These are phyloP conservation scores for Sinopyrophorus schimmeli DNA, from an alignment of 2,888 invertebrate species.

Conservation along the genomic window DNA sequence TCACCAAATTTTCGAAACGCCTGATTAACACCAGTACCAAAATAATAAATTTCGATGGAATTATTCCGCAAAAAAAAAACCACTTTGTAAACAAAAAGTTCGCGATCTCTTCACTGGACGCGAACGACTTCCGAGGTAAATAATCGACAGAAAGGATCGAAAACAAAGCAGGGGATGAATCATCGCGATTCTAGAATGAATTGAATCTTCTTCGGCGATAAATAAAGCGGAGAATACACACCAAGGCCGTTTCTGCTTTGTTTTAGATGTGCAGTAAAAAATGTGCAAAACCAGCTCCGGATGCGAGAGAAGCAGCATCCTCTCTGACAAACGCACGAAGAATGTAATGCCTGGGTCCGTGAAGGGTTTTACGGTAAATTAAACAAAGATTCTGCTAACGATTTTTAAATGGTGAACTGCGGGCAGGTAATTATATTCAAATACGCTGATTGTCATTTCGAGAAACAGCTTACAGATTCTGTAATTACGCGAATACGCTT, in stretches of 20 bases:
- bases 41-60: too few relatives aligned
- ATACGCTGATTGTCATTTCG: constrained; percentile 14
- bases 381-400: constrained; percentile 13
- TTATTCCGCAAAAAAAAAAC: too few relatives aligned
- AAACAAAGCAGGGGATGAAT: constrained; percentile 16
- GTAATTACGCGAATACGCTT: too few relatives aligned
- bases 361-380: constrained; percentile 23
- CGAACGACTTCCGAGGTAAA: too few relatives aligned
- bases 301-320: constrained; percentile 23
- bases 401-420: constrained; percentile 11
- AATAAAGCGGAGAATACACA: constrained; percentile 22
- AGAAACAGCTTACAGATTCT: constrained; percentile 12
- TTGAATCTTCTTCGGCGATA: constrained; percentile 22
- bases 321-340: constrained; percentile 25
- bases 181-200: constrained; percentile 18
- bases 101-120: too few relatives aligned
- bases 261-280: constrained; percentile 23
- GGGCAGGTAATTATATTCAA: constrained; percentile 10
- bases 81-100: too few relatives aligned
- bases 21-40: too few relatives aligned
- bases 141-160: too few relatives aligned
- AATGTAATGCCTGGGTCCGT: constrained; percentile 16
- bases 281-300: constrained; percentile 27
- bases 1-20: too few relatives aligned
- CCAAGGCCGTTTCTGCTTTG: constrained; percentile 29